A percentile compares a stretch with the other conserved stretches of the same genome.
Conservation (phyloP, 2,797 vertebrate species). For the Momotus momota region DNA sequence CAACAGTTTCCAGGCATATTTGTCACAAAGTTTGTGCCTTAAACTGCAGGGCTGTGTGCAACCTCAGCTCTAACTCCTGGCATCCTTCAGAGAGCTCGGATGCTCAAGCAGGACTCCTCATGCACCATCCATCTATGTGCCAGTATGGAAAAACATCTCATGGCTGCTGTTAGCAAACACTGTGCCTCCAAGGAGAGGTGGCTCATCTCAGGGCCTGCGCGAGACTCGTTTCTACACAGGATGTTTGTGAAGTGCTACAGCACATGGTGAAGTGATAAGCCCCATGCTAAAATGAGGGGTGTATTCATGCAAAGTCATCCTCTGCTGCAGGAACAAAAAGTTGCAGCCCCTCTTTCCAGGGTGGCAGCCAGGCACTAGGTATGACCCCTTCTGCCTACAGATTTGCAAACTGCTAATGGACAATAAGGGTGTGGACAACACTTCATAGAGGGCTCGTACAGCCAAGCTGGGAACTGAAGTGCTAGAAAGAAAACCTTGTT, state of each 20-base stretch:
- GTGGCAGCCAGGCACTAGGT: neutral
- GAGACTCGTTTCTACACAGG: neutral
- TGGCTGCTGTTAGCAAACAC: neutral
- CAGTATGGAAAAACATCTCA: neutral
- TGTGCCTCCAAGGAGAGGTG: neutral
- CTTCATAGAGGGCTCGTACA: neutral
- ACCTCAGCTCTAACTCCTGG: neutral
- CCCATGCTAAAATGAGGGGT: neutral
- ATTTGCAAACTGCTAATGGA: neutral
- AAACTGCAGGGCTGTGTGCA: neutral
- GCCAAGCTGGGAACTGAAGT: neutral
- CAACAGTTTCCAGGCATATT: neutral
- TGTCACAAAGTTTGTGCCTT: neutral
- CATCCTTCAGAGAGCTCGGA: neutral
- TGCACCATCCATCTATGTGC: neutral
- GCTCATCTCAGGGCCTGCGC: neutral
- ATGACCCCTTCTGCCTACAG: neutral
- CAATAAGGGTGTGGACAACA: neutral
- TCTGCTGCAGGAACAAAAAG: neutral
- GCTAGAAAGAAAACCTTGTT: neutral
- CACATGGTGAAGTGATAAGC: fast-evolving
- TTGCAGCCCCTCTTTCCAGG: neutral
- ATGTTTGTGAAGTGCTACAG: neutral
- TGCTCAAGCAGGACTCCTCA: neutral
- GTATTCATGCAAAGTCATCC: neutral